Evolutionary conservation across 1,140 invertebrate species (phyloP).

Genomic region (Megalopta genalis): DNA sequence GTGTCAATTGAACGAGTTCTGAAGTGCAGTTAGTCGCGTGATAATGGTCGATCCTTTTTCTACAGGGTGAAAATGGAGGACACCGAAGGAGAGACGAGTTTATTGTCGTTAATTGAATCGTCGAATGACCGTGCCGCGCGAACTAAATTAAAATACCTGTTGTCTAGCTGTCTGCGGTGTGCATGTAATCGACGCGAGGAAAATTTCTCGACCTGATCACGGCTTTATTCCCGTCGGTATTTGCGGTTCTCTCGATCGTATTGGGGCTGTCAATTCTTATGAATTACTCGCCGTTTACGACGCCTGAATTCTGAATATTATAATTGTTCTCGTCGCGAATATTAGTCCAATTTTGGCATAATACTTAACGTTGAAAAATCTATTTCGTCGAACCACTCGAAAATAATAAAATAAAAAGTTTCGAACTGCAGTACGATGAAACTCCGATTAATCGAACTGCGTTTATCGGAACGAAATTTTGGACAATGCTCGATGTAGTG

Average conservation of each 20-base stretch:
- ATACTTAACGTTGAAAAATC: too few species aligned
- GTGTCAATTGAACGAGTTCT: constrained; percentile 18
- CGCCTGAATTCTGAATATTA: neutral
- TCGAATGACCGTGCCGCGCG: constrained; percentile 36
- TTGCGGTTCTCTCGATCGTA: neutral
- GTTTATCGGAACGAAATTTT: too few species aligned
- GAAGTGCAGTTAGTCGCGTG: constrained; percentile 8
- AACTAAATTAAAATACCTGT: constrained; percentile 57
- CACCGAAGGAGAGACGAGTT: constrained; percentile 12
- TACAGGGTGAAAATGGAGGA: constrained; percentile 8
- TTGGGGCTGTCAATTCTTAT: constrained; percentile 6
- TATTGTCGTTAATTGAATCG: constrained; percentile 58
- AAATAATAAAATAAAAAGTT: too few species aligned
- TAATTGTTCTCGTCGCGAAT: neutral
- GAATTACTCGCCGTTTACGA: constrained; percentile 38
- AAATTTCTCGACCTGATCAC: constrained; percentile 39
- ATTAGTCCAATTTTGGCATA: neutral
- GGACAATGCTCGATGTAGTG: too few species aligned
- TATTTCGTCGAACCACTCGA: too few species aligned
- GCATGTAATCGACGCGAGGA: constrained; percentile 20
- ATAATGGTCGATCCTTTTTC: constrained; percentile 29
- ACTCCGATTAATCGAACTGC: too few species aligned
- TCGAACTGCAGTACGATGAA: too few species aligned
- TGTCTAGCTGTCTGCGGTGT: constrained; percentile 5
- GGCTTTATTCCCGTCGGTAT: constrained; percentile 24